phyloP scores from a whole-genome alignment of 1,140 invertebrate species.

The Sesamia nonagrioides region DNA sequence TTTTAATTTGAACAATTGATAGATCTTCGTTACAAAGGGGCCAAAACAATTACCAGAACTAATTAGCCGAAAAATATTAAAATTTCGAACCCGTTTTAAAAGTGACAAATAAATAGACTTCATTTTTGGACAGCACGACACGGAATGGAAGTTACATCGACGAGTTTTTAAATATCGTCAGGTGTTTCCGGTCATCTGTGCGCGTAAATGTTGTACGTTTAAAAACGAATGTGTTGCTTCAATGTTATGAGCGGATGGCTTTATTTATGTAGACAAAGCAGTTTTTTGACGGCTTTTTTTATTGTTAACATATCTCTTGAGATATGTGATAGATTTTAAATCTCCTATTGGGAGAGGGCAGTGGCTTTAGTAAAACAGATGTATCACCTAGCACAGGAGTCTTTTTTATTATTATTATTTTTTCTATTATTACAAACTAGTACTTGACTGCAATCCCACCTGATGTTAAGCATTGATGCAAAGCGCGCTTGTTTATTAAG shows the following conservation, averaged over 20 bases:
- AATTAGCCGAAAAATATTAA: conserved; percentile 23
- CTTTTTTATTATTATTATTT: no score
- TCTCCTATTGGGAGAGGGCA: no score
- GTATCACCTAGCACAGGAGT: no score
- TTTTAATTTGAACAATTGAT: conserved; percentile 3
- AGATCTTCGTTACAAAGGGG: not conserved
- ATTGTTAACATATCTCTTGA: not conserved
- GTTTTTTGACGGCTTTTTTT: not conserved
- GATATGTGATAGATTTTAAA: no score
- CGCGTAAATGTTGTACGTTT: conserved; percentile 14
- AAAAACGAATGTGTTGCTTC: conserved; percentile 7
- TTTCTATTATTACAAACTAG: no score
- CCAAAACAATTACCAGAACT: conserved; percentile 22
- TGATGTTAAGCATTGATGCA: no score
- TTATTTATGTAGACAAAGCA: not conserved
- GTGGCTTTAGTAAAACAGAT: no score
- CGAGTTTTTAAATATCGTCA: conserved; percentile 38
- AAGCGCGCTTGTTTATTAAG: no score
- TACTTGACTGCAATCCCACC: no score
- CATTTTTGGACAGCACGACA: conserved; percentile 20
- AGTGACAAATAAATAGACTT: conserved; percentile 27
- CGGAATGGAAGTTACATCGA: conserved; percentile 31
- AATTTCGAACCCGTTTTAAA: conserved; percentile 8
- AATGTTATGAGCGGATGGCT: conserved; percentile 10
- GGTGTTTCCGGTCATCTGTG: conserved; percentile 44